These are phyloP conservation scores for Pantala flavescens DNA, from an alignment of 1,140 invertebrate genomes.

Conservation along the genomic window DNA sequence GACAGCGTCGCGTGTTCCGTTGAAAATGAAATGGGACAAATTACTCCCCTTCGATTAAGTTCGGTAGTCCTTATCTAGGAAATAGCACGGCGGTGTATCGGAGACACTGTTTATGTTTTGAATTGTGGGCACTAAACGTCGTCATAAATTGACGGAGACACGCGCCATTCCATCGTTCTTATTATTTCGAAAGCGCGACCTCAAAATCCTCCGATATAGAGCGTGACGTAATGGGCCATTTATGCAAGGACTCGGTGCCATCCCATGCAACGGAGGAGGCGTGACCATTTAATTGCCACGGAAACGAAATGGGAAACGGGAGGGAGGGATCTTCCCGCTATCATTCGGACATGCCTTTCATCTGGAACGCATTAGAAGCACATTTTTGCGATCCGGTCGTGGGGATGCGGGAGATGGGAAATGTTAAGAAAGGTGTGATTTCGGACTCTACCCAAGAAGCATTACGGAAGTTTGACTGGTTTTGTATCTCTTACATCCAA, in stretches of 20 bases:
- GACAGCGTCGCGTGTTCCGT: no score
- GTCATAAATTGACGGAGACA: neutral
- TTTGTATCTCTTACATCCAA: no score
- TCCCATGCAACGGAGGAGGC: neutral
- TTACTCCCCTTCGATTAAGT: neutral
- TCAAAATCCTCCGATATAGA: neutral
- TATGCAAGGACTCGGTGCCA: neutral
- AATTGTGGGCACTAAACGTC: neutral
- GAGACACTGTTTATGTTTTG: slow-evolving; percentile 2
- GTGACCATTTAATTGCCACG: neutral
- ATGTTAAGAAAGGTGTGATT: no score
- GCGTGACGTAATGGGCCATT: neutral
- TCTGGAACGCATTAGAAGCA: neutral
- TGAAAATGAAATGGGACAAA: no score
- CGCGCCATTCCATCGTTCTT: neutral
- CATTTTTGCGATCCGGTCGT: no score
- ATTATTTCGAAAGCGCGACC: neutral
- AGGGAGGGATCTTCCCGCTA: neutral
- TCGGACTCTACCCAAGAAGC: no score
- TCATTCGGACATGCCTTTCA: neutral
- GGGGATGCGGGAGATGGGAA: no score
- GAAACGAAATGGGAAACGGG: neutral
- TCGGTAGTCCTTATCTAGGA: neutral
- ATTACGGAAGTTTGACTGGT: no score
- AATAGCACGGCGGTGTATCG: neutral